phyloP scores from a whole-genome alignment of 1,140 invertebrate genomes.

The Arion vulgaris region DNA sequence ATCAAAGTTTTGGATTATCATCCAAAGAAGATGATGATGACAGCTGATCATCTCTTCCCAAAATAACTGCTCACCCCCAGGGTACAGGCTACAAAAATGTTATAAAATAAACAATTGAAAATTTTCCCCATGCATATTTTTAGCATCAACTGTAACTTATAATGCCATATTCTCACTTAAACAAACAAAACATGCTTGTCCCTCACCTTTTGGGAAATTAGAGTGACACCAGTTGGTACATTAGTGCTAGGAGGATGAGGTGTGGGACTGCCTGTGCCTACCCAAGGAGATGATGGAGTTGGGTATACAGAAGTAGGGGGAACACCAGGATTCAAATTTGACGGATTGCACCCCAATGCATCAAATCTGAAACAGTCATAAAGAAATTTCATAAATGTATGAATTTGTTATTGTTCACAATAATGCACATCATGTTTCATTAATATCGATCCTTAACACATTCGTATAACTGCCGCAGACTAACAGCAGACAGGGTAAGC shows the following conservation, averaged over 20 bases:
- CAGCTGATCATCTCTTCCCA: slow-evolving; percentile 51
- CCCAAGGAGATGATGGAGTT: neutral
- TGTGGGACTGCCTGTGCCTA: neutral
- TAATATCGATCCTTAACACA: too few relatives aligned
- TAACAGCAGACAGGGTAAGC: too few relatives aligned
- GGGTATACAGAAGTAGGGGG: neutral
- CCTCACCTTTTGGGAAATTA: neutral
- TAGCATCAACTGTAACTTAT: too few relatives aligned
- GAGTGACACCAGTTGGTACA: neutral
- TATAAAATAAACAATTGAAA: too few relatives aligned
- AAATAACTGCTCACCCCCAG: slow-evolving; percentile 50
- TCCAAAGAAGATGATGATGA: slow-evolving; percentile 49
- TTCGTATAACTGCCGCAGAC: too few relatives aligned
- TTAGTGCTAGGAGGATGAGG: neutral
- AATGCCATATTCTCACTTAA: too few relatives aligned
- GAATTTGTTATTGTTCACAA: too few relatives aligned
- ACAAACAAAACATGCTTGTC: neutral
- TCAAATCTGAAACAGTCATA: slow-evolving; percentile 15
- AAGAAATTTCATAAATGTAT: too few relatives aligned
- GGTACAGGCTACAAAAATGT: slow-evolving; percentile 49
- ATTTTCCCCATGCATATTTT: too few relatives aligned
- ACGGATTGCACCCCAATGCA: slow-evolving; percentile 9
- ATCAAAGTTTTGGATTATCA: too few relatives aligned
- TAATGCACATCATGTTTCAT: too few relatives aligned
- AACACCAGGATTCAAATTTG: neutral